These are phyloP conservation scores for Habropoda laboriosa DNA, from an alignment of 1,140 invertebrate species.

Conservation along the genomic window DNA sequence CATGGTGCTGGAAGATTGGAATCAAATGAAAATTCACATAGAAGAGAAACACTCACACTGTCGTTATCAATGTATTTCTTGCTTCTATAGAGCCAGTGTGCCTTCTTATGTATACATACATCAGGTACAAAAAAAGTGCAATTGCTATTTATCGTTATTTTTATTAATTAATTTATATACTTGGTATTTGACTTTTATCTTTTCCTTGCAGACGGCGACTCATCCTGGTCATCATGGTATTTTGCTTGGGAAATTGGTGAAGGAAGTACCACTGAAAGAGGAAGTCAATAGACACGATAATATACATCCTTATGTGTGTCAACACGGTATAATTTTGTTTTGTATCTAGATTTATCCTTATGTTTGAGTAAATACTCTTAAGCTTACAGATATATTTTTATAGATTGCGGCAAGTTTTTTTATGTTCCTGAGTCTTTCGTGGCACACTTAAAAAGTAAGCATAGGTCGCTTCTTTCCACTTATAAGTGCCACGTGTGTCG, in stretches of 20 bases:
- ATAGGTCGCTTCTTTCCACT: slow-evolving; percentile 45
- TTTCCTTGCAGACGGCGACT: slow-evolving; percentile 24
- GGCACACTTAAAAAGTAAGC: slow-evolving; percentile 75
- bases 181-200: neutral
- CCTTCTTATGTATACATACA: slow-evolving; percentile 83
- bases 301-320: slow-evolving; percentile 75
- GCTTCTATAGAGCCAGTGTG: slow-evolving; percentile 83
- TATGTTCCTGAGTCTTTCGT: slow-evolving; percentile 76
- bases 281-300: slow-evolving; percentile 65
- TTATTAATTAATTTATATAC: neutral
- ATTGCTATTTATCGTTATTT: neutral
- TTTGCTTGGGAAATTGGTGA: slow-evolving; percentile 47
- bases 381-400: slow-evolving; percentile 30
- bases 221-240: slow-evolving; percentile 56
- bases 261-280: slow-evolving; percentile 52
- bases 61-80: slow-evolving; percentile 83
- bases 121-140: slow-evolving; percentile 71
- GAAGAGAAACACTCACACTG: slow-evolving; percentile 81
- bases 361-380: neutral
- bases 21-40: slow-evolving; percentile 74
- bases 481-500: slow-evolving; percentile 76
- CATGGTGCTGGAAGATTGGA: slow-evolving; percentile 55
- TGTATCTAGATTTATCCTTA: neutral
- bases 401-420: slow-evolving; percentile 76
- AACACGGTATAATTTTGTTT: slow-evolving; percentile 64